Evolutionary conservation across 1,140 invertebrate species (phyloP), one percentile per base, ranked within the genome.

Genomic region (Zophobas atratus): DNA sequence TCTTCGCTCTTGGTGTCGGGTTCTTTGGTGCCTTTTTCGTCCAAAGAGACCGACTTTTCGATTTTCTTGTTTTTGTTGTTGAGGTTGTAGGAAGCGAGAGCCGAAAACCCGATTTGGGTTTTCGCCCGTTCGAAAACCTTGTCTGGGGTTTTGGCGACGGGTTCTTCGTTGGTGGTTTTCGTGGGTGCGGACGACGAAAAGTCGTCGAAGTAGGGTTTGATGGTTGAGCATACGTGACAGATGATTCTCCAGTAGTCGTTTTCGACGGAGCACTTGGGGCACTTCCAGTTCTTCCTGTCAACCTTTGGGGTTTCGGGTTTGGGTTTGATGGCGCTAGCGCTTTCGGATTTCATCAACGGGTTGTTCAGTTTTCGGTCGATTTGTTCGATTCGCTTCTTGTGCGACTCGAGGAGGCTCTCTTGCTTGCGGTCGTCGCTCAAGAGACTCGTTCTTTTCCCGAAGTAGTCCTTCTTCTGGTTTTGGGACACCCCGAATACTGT

Each of bases 171-270:
- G n/a, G 55, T 74, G 36, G 63, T 72, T 75, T 77, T 78, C 0
- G 35, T 8, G 8, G 67, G 34, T 63, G 77, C 20, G 32, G 80
- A 72, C 3, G 80, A 57, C 1, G 80, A 71, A 48, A 86, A 83
- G 76, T 86, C 84, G 72, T 86, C 85, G 48, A 86, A 86, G 60
- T 84, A 87, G 6, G 85, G 84, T 82, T 87, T 84, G 63, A 84
- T 83, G 57, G 86, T 85, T 35, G 87, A 88, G 79, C 90, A 91
- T 2, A 88, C 89, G 71, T 89, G 88, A 80, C 90, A 91, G 35
- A 89, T 88, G 33, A 90, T 86, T 76, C 88, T 87, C 90, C 90
- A 91, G 60, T 87, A 84, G 2, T 88, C 86, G 81, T 91, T 91
- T 81, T 88, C 87, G 34, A 90, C 75, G 6, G 88, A 89, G 79